Base-by-base conservation (phyloP, 2,888 invertebrate species). In the Bellardia bayeri region DNA sequence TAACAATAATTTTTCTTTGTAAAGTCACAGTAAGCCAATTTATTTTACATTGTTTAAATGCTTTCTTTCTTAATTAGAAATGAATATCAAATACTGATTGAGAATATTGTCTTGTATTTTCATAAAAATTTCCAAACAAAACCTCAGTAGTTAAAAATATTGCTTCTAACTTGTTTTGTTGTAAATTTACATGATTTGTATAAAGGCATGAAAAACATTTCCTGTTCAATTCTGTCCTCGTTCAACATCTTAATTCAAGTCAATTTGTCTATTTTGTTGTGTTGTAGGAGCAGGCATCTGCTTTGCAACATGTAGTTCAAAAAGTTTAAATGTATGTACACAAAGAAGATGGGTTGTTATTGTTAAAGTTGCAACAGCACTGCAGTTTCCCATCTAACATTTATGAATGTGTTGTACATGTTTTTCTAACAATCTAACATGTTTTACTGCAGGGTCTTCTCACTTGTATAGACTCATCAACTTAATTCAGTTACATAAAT, bases 371-470 rank as follows among this genome's bases (percentile, higher is more conserved):
- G 58, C 63, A 78, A 37, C 42, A 78, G 30, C 45, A 78, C 54
- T 78, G 78, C 76, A 78, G 54, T 37, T 64, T 71, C 78, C 7
- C 49, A 71, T 83, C 69, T 30, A 63, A 78, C 71, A 71, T 78
- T 78, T 71, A 63, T 64, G 63, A 49, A 71, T 78, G 69, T 83
- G n/a, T 64, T 83, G 14, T 23, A 51, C 68, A 82, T 51, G 81
- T 74, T 56, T 74, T 69, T 54, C 33, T 74, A 49, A 74, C 58
- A 58, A 74, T 56, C 23, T 37, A 13, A 1, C 37, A 45, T 56
- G 56, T 82, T 66, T 66, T 66, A 66, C 66, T 82, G 82, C 66
- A 82, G 66, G 64, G 33, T 45, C 13, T 66, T 45, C 16, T 72
- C 30, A 33, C 54, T 63, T 54, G n/a, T 54, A 71, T 23, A 30